Conservation (phyloP, 2,113 vertebrate genomes). For the Alosa alosa region DNA sequence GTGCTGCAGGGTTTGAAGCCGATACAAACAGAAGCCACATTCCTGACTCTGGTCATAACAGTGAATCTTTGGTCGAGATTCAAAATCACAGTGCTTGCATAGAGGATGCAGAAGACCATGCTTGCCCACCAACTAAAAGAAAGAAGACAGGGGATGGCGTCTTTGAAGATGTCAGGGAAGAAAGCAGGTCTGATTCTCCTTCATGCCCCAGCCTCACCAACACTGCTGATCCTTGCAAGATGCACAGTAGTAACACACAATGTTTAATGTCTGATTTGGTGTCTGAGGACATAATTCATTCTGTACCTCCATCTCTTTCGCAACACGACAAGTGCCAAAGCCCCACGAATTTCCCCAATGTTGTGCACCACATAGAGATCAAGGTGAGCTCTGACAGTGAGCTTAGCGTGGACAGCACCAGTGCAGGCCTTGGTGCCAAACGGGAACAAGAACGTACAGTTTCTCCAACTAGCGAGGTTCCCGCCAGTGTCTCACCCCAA, state of each 20-base stretch:
- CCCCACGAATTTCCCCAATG: slow-evolving; percentile 39
- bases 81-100: not conserved
- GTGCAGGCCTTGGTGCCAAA: not conserved
- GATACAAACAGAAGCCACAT: slow-evolving; percentile 2
- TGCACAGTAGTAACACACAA: slow-evolving; percentile 39
- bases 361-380: slow-evolving; percentile 48
- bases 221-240: slow-evolving; percentile 32
- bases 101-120: slow-evolving; percentile 27
- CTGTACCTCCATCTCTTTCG: slow-evolving; percentile 29
- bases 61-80: not conserved
- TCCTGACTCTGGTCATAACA: slow-evolving; percentile 7
- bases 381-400: slow-evolving; percentile 32
- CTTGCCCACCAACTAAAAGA: slow-evolving; percentile 29
- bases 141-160: slow-evolving; percentile 4
- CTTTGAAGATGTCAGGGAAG: slow-evolving; percentile 27
- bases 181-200: slow-evolving; percentile 41
- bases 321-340: slow-evolving; percentile 33
- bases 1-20: slow-evolving; percentile 6
- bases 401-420: not conserved
- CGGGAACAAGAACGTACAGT: not conserved
- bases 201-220: slow-evolving; percentile 48
- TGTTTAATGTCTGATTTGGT: slow-evolving; percentile 39
- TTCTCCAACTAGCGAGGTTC: not conserved
- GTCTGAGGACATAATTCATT: slow-evolving; percentile 44
- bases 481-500: not conserved